Base-by-base conservation (phyloP, 2,888 invertebrate species). In the Plagiodera versicolora region DNA sequence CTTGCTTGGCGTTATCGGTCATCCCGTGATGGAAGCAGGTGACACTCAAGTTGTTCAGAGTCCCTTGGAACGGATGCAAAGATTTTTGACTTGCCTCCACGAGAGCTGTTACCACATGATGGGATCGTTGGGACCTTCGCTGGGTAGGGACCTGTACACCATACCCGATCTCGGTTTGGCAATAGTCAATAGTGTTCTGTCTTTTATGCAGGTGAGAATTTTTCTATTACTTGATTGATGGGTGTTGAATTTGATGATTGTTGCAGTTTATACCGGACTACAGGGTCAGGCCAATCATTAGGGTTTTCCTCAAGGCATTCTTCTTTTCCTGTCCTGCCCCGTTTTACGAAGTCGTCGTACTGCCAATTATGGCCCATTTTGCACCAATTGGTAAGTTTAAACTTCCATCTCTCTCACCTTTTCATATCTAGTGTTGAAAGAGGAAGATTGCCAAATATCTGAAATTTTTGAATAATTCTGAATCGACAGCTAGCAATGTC, bases 81-180 rank as follows among this genome's bases (percentile, higher is more conserved):
- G 87, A 62, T 94, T 92, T 79, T 80, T 95, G 59, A 86, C 87
- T 53, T 85, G 86, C 52, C 83, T 93, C 51, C 91, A 92, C 74
- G 95, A 95, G 66, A 88, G 87, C 68, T 91, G 93, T 74, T 91
- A 89, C 74, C 90, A 91, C 73, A 84, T 92, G 81, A 83, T 93
- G 74, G 92, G 91, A 19, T 89, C 90, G 32, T 87, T 91, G 46
- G 91, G 92, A 0, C 84, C 86, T 14, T 87, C 90, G 5, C 83
- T 96, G n/a, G 93, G 94, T 0, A 86, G 92, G 70, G 94, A 95
- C 81, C 86, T 96, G 72, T 96, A 93, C 81, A 87, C 87, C 64
- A 83, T 90, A 64, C 85, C 90, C 6, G 89, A 89, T 51, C 85
- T 96, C 54, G 88, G 91, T 35, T 84, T 86, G 64, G 90, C 89